Evolutionary conservation across 2,113 vertebrate species (phyloP).

Genomic region (Notarius lentiginosus): DNA sequence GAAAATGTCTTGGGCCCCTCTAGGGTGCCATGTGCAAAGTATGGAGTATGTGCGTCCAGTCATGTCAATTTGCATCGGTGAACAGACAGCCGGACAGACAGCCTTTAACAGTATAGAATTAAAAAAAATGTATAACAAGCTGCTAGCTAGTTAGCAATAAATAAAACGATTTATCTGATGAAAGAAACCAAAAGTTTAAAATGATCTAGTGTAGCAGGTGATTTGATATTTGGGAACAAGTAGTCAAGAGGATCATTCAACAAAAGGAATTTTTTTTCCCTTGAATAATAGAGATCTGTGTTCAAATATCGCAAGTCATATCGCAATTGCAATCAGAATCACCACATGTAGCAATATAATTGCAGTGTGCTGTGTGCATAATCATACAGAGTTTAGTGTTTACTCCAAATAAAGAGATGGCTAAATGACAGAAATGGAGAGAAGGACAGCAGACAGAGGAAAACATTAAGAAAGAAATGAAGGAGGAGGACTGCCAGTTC

Average conservation of each 20-base stretch:
- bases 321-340: neutral
- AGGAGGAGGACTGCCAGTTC: constrained; percentile 38
- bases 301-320: neutral
- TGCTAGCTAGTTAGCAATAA: no score
- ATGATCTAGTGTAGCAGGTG: no score
- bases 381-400: neutral
- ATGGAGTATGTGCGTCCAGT: no score
- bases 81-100: no score
- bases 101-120: no score
- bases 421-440: neutral
- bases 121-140: no score
- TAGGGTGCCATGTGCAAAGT: no score
- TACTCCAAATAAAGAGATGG: neutral
- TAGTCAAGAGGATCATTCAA: neutral
- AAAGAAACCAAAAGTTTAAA: no score
- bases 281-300: neutral
- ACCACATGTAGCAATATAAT: neutral
- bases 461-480: constrained; percentile 1
- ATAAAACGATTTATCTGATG: no score
- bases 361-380: neutral
- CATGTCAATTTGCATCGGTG: no score
- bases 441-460: neutral
- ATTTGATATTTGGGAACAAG: no score
- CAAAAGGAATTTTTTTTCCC: neutral
- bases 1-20: no score